Percentiles rank a stretch among this genome's conserved stretches.
phyloP scores from a whole-genome alignment of 2,888 invertebrate species.

The Steromphala cineraria region DNA sequence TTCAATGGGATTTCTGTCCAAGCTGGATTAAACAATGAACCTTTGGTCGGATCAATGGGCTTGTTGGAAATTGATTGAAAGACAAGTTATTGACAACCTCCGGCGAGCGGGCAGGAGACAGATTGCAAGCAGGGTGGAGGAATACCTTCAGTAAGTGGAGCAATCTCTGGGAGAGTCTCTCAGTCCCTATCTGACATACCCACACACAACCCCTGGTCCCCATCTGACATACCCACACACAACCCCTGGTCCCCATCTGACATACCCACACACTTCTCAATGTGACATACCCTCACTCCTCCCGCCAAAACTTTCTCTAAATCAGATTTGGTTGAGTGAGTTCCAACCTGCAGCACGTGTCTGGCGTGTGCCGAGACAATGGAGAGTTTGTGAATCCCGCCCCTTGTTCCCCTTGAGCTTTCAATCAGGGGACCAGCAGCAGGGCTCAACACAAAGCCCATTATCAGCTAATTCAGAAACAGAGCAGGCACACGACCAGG shows the following conservation, averaged over 20 bases:
- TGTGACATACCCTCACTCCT: neutral
- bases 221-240: neutral
- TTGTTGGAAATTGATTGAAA: too few species aligned
- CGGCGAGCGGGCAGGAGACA: too few species aligned
- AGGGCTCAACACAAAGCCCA: neutral
- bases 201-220: neutral
- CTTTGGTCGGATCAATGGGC: too few species aligned
- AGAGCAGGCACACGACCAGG: neutral
- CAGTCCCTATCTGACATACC: neutral
- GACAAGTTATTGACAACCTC: too few species aligned
- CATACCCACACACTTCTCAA: neutral
- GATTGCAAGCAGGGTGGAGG: too few species aligned
- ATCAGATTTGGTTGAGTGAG: neutral
- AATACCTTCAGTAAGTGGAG: too few species aligned
- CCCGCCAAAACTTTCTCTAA: neutral
- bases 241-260: neutral
- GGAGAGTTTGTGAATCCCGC: slow-evolving; percentile 1
- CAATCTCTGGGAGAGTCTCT: neutral
- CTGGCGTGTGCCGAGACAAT: neutral
- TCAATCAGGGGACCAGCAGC: neutral
- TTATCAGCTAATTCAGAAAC: neutral
- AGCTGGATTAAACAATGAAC: neutral
- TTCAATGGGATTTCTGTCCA: neutral
- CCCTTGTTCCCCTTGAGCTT: neutral
- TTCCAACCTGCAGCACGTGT: neutral